These are phyloP conservation scores for Picus viridis DNA, from an alignment of 2,797 vertebrate genomes.

Conservation along the genomic window DNA sequence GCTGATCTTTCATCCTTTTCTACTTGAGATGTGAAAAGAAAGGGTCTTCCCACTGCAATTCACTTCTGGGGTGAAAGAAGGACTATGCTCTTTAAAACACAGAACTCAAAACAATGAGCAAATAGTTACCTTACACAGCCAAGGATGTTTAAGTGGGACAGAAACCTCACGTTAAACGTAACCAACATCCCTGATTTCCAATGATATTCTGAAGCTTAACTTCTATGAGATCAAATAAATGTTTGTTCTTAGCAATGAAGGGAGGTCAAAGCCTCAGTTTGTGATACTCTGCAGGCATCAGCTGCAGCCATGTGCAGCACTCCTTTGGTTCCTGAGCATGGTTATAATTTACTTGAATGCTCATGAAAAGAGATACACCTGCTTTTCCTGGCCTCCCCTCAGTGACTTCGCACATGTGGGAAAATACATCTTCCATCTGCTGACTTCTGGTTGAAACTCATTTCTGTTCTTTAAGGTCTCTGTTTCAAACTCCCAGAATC, in stretches of 20 bases:
- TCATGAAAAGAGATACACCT: constrained; percentile 34
- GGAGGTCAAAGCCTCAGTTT: not conserved
- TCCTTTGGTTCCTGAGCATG: not conserved
- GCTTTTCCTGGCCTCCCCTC: constrained; percentile 29
- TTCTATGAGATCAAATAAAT: not conserved
- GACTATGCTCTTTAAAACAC: not conserved
- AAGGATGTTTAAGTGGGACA: not conserved
- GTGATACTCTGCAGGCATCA: constrained; percentile 16
- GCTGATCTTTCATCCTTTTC: not conserved
- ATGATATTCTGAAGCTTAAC: not conserved
- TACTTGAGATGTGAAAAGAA: not conserved
- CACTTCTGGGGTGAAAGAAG: not conserved
- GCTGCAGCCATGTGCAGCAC: not conserved
- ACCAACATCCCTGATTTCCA: not conserved
- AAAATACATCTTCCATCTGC: constrained; percentile 8
- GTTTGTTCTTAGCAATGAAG: not conserved
- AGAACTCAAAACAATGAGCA: not conserved
- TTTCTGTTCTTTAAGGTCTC: not conserved
- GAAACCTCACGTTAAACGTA: not conserved
- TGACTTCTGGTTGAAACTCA: not conserved
- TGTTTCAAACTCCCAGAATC: not conserved
- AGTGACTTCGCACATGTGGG: not conserved
- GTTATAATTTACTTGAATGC: not conserved
- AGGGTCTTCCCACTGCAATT: not conserved
- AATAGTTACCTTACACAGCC: not conserved